phyloP scores from a whole-genome alignment of 2,888 invertebrate genomes.

The Epicampocera succincta region DNA sequence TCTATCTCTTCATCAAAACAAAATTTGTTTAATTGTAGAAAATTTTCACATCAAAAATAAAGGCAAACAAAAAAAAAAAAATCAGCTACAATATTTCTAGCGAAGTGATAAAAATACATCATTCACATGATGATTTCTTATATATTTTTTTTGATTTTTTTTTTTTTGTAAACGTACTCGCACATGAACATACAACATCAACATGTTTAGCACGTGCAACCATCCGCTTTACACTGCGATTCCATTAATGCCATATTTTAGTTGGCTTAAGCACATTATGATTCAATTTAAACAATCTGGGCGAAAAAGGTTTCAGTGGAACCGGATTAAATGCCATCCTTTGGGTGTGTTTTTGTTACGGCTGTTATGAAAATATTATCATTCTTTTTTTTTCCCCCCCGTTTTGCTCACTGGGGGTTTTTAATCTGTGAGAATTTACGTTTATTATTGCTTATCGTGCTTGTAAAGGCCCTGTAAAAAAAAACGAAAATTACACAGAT shows the following conservation, averaged over 20 bases:
- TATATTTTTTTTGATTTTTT: background rate
- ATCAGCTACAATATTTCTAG: constrained; percentile 6
- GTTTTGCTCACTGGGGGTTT: constrained; percentile 30
- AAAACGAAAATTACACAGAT: constrained; percentile 34
- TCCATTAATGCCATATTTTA: constrained; percentile 48
- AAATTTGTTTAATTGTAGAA: too few species aligned
- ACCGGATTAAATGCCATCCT: constrained; percentile 64
- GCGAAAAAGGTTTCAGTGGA: constrained; percentile 43
- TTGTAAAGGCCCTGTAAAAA: constrained; percentile 66
- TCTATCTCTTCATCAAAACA: too few species aligned
- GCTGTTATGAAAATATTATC: constrained; percentile 26
- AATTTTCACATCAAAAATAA: background rate
- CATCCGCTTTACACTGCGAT: background rate
- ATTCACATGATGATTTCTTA: constrained; percentile 21
- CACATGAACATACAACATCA: constrained; percentile 37
- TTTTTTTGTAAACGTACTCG: too few species aligned
- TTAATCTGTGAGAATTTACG: constrained; percentile 69
- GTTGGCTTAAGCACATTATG: constrained; percentile 60
- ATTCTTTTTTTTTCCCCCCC: background rate
- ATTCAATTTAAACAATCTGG: constrained; percentile 63
- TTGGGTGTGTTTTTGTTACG: constrained; percentile 47
- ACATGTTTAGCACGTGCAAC: constrained; percentile 15
- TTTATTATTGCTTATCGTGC: constrained; percentile 70
- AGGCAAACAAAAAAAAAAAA: too few species aligned
- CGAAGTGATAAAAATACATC: constrained; percentile 3